Percentiles rank a stretch among this genome's conserved stretches.
Conservation (phyloP, 2,888 invertebrate species). For the Metalampra italica region DNA sequence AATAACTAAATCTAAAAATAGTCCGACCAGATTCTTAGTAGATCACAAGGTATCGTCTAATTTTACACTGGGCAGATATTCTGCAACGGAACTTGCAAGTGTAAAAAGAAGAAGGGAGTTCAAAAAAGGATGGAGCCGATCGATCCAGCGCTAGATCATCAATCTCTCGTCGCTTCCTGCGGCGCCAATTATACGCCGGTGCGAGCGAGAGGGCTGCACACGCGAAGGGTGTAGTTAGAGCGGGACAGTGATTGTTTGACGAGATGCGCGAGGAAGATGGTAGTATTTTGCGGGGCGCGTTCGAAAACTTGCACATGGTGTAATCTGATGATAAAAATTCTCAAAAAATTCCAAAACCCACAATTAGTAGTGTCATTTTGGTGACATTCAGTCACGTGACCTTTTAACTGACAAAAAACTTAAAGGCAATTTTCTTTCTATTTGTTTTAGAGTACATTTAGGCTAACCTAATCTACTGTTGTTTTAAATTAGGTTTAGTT, state of each 20-base stretch:
- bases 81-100: not conserved
- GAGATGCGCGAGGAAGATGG: conserved; percentile 28
- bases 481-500: too few species aligned
- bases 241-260: conserved; percentile 16
- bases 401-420: too few species aligned
- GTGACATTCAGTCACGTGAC: too few species aligned
- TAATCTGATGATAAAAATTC: too few species aligned
- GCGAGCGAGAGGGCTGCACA: conserved; percentile 32
- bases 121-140: conserved; percentile 17
- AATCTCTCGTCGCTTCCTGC: conserved; percentile 63
- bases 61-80: not conserved
- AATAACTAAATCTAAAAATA: too few species aligned
- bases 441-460: too few species aligned
- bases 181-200: conserved; percentile 48
- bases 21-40: too few species aligned
- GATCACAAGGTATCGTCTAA: not conserved
- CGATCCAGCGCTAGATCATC: conserved; percentile 60
- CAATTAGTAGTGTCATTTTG: too few species aligned
- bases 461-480: too few species aligned
- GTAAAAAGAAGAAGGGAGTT: not conserved
- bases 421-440: too few species aligned
- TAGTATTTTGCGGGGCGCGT: conserved; percentile 29
- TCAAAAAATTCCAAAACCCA: too few species aligned
- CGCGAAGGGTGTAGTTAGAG: conserved; percentile 20
- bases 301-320: conserved; percentile 20